Base-by-base conservation (phyloP, 2,888 invertebrate species). In the Willowsia nigromaculata region DNA sequence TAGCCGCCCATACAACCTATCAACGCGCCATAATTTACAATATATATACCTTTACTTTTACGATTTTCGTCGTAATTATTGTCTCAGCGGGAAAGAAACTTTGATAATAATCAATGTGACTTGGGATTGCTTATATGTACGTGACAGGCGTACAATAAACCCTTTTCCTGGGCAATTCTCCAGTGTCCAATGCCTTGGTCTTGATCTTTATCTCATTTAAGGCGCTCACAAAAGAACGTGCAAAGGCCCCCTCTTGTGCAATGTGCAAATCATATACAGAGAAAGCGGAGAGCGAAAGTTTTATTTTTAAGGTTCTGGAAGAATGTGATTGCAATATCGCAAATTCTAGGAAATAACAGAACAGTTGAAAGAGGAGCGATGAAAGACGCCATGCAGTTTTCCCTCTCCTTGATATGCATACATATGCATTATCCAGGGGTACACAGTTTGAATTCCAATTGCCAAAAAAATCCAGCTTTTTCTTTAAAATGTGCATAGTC, bases 91-190 rank as follows among this genome's bases (percentile, higher is more conserved):
- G 56, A 80, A 56, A 40, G 37, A 56, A 80, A 80, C 56, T 80
- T 80, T 80, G 56, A 80, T 80, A 80, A 37, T 80, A 80, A 80
- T 80, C 78, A 80, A 80, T 80, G 78, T 80, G 78, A 80, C 78
- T 37, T 56, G 78, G 78, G 56, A 53, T 80, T 80, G 40, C 78
- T 80, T 80, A 80, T 56, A 7, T 80, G 56, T 56, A 80, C 78
- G 78, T 80, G 78, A 80, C 78, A 33, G 37, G 56, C 30, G 78
- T 80, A 37, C 53, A 25, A 56, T 56, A 37, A 7, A 22, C 25
- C 78, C 37, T n/a, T 80, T 80, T 80, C 22, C 5, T 9, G n/a
- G 11, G 15, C 53, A 22, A 56, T 37, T 37, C 78, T 25, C 33
- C 5, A 1, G 56, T 3, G 37, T 30, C 9, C 56, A 37, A 18